Evolutionary conservation across 2,797 vertebrate species (phyloP).

Genomic region (Threskiornis aethiopicus): DNA sequence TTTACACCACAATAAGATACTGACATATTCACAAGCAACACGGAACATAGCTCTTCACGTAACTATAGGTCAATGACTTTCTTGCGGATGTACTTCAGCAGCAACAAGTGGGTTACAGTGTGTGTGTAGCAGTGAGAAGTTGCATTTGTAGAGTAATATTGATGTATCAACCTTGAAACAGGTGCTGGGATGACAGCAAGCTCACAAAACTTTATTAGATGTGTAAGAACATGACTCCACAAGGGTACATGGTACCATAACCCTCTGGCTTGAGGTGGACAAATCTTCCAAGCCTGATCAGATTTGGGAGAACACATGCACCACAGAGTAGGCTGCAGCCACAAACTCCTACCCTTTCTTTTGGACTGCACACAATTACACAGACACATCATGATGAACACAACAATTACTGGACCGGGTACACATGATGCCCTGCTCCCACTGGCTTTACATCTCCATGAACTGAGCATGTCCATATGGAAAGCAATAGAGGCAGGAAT

Average conservation of each 20-base stretch:
- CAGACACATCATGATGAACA: neutral
- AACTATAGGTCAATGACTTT: neutral
- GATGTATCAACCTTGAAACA: neutral
- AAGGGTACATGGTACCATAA: neutral
- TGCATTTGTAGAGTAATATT: neutral
- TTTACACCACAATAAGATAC: neutral
- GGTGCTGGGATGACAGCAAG: neutral
- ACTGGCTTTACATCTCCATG: neutral
- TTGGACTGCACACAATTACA: neutral
- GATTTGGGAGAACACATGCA: neutral
- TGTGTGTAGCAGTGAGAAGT: neutral
- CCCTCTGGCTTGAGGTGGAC: neutral
- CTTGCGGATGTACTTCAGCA: neutral
- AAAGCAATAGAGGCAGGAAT: neutral
- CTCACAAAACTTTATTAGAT: conserved; percentile 40
- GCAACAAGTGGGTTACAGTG: neutral
- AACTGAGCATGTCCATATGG: neutral
- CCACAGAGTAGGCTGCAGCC: neutral
- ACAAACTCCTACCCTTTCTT: neutral
- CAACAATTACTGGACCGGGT: neutral
- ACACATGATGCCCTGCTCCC: neutral
- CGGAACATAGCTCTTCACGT: neutral
- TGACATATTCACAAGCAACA: neutral
- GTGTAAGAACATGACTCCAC: neutral
- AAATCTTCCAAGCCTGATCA: neutral